Conservation (phyloP, 2,888 invertebrate genomes). For the Hemistola chrysoprasaria region DNA sequence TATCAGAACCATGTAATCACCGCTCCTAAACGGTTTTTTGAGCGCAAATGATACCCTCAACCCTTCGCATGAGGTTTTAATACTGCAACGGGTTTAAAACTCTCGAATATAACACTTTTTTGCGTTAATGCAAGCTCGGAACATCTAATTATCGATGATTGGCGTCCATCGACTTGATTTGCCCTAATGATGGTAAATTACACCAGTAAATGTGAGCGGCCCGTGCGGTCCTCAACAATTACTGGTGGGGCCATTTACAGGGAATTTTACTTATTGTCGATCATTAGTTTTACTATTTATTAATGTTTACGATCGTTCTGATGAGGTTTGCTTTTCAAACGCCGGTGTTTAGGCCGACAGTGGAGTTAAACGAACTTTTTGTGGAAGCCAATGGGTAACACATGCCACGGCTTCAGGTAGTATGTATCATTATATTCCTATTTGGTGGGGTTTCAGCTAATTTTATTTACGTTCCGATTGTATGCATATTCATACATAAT, state of each 20-base stretch:
- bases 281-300: constrained; percentile 51
- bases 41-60: constrained; percentile 52
- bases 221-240: constrained; percentile 55
- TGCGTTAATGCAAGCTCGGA: constrained; percentile 57
- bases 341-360: constrained; percentile 19
- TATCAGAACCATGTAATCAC: constrained; percentile 40
- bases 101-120: constrained; percentile 70
- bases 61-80: constrained; percentile 52
- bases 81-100: constrained; percentile 45
- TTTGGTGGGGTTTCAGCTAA: constrained; percentile 10
- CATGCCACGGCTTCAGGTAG: constrained; percentile 14
- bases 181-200: constrained; percentile 74
- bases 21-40: constrained; percentile 52
- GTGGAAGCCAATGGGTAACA: constrained; percentile 12
- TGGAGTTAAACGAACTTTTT: constrained; percentile 15
- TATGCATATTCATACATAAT: constrained; percentile 18
- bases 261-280: constrained; percentile 51
- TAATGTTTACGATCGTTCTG: constrained; percentile 32
- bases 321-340: constrained; percentile 26
- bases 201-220: constrained; percentile 49
- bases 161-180: constrained; percentile 67
- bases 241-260: constrained; percentile 42
- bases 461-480: too few relatives aligned
- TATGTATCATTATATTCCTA: constrained; percentile 4
- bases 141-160: constrained; percentile 72